These are phyloP conservation scores for Ericerus pela DNA, from an alignment of 1,140 invertebrate genomes.

Conservation along the genomic window DNA sequence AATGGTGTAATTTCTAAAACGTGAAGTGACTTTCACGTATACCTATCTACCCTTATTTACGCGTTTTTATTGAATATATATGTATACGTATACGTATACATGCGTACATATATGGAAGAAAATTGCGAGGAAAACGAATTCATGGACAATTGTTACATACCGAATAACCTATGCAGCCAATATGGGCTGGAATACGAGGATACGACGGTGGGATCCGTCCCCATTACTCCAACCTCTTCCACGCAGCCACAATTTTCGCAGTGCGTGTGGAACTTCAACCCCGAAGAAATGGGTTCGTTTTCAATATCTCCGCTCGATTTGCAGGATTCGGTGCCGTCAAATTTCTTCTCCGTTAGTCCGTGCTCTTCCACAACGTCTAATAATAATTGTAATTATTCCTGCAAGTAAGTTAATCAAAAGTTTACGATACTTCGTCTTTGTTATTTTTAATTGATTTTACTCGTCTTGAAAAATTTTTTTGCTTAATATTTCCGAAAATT, in stretches of 20 bases:
- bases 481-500: too few relatives aligned
- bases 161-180: slow-evolving; percentile 5
- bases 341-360: slow-evolving; percentile 4
- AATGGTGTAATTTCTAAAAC: too few relatives aligned
- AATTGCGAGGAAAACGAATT: too few relatives aligned
- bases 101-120: too few relatives aligned
- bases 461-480: too few relatives aligned
- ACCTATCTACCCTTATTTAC: too few relatives aligned
- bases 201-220: neutral
- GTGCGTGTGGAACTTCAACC: slow-evolving; percentile 7
- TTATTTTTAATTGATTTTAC: too few relatives aligned
- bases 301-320: slow-evolving; percentile 9
- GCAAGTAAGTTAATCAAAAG: neutral
- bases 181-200: slow-evolving; percentile 2
- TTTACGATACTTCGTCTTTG: too few relatives aligned
- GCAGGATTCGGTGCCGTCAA: slow-evolving; percentile 1
- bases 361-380: slow-evolving; percentile 3
- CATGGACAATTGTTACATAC: slow-evolving; percentile 5
- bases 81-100: too few relatives aligned
- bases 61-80: too few relatives aligned
- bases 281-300: slow-evolving; percentile 9
- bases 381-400: slow-evolving; percentile 4
- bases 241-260: slow-evolving; percentile 9
- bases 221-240: slow-evolving; percentile 1
- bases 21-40: too few relatives aligned